These are phyloP conservation scores for Ramphastos sulfuratus DNA, from an alignment of 2,113 vertebrate species.

Conservation along the genomic window DNA sequence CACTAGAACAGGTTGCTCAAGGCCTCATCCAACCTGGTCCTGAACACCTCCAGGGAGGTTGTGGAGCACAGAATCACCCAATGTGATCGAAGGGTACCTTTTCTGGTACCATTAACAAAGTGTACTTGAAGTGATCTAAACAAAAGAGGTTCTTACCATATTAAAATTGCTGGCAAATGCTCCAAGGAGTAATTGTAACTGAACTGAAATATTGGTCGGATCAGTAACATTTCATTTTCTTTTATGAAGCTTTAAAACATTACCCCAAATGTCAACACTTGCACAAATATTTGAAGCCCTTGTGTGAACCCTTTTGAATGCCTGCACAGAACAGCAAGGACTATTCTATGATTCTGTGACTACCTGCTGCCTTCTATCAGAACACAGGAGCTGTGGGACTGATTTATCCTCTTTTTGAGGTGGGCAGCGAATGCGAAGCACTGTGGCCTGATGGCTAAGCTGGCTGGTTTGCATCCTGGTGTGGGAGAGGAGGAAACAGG, in stretches of 20 bases:
- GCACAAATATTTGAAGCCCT: neutral
- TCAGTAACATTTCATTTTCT: neutral
- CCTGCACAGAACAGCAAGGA: neutral
- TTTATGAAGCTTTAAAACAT: neutral
- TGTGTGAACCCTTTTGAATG: neutral
- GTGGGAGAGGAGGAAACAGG: neutral
- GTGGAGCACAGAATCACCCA: too few relatives aligned
- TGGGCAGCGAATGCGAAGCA: neutral
- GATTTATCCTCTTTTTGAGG: neutral
- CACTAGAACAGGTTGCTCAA: too few relatives aligned
- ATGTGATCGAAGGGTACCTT: too few relatives aligned
- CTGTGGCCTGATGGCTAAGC: accelerated
- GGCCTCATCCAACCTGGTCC: too few relatives aligned
- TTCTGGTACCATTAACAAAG: neutral
- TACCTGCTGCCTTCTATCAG: neutral
- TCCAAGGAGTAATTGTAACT: neutral
- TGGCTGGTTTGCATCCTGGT: neutral
- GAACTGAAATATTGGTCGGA: neutral
- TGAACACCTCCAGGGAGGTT: too few relatives aligned
- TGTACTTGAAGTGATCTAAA: neutral
- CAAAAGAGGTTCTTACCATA: neutral
- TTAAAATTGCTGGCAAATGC: neutral
- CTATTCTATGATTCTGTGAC: too few relatives aligned
- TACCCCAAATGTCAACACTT: neutral
- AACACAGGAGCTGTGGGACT: neutral